Evolutionary conservation across 2,113 vertebrate genomes (phyloP), one percentile per base, ranked within the genome.

Genomic region (Dromaius novaehollandiae): DNA sequence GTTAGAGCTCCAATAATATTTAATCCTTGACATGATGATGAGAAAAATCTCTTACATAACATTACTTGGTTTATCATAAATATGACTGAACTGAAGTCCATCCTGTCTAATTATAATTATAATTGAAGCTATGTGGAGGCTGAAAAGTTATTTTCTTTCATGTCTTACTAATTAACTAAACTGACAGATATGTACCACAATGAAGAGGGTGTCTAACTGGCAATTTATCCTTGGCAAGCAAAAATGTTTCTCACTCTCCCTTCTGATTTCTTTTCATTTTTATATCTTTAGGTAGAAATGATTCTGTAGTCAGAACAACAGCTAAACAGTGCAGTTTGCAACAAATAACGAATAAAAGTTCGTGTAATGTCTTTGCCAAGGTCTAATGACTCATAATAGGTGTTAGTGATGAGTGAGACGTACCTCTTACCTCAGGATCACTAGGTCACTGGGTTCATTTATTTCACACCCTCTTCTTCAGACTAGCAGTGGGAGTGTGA

Each of bases 111-210:
- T 89, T 71, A 60, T 25, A 78, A 64, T 71, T 86, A 46, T 69
- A 94, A 76, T 65, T 85, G 61, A 70, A 82, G 22, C 25, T 90
- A 20, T 38, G 25, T 34, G 19, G 13, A 93, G 86, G 86, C 16
- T 48, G 58, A 84, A 89, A 92, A 73, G 34, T 66, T 65, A n/a
- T 91, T 91, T 85, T 86, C 63, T 94, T 89, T 82, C 38, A 93
- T 70, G 77, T 28, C 44, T 95, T 91, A 63, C 78, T 95, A 95
- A 96, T 96, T 96, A 96, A 90, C 51, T 80, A 80, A 89, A 40
- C n/a, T 7, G 10, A 53, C 20, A 92, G 92, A 53, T 69, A 48
- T 0, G 10, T 60, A 82, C 61, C 16, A 65, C 32, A 66, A 20
- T 58, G 58, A 89, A 95, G 36, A 87, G 40, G 8, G 13, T 69